Base-by-base conservation (phyloP, 2,888 invertebrate species). In the Dermolepida albohirtum region DNA sequence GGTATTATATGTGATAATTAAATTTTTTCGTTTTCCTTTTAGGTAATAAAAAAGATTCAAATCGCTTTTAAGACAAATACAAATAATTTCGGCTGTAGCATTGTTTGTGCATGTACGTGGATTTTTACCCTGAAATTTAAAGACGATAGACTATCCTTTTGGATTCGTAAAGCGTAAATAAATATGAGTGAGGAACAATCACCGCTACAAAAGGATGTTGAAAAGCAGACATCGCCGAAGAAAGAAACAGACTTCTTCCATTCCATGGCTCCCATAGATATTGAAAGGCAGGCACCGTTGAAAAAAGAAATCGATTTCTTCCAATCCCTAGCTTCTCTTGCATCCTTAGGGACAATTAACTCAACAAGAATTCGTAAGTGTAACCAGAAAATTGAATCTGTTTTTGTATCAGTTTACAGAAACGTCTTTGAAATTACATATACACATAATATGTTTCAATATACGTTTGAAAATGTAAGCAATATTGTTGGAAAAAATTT, bases 321-420 rank as follows among this genome's bases (percentile, higher is more conserved):
- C n/a, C 57, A 57, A n/a, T 57, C 57, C 7, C 5, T 57, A 8
- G 43, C 27, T 7, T 34, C 34, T 10, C 34, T 34, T 5, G 34
- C 8, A 5, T 8, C 34, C 6, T 12, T 44, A 16, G 43, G 57
- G 43, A 22, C 57, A n/a, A 2, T 17, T n/a, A 57, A 11, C 27
- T 16, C 43, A 12, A 43, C n/a, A 41, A 57, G 57, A 43, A 57
- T n/a, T 5, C 57, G 57, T 57, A 57, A 57, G 57, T 57, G 27
- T 6, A 12, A 47, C 14, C 16, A n/a, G 6, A 7, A 57, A 57
- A 57, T 43, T 27, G 27, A 57, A 43, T 57, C 10, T 43, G 43
- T 12, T 14, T n/a, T 47, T 47, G 44, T 14, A 14, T 47, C 14
- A 47, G 17, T 34, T 34, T 34, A 1, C 6, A 10, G 34, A 7